Evolutionary conservation across 2,888 invertebrate species (phyloP), one percentile per base, ranked within the genome.

Genomic region (Escarpia spicata): DNA sequence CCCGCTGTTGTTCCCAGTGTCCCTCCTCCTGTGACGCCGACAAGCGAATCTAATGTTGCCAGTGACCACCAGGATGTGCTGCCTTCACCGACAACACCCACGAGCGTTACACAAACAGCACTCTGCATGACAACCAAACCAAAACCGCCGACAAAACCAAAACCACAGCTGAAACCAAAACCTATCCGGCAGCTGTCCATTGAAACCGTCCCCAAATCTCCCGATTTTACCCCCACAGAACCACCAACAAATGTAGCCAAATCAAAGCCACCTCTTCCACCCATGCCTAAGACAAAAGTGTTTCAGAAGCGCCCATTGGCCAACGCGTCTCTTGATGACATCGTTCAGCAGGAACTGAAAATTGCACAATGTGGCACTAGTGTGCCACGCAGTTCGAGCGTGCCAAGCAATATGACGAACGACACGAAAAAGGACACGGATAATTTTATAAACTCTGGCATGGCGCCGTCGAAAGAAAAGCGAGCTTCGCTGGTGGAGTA

Each of bases 131-230:
- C 75, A 75, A 75, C 75, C 12, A 92, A 92, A 43, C 91, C 93
- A 52, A 93, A 93, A 90, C 93, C 93, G 75, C 90, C 92, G 43
- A 75, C 95, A 92, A 94, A 94, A 91, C 95, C 95, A n/a, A 96
- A 96, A 92, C 96, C 96, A 52, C 92, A 92, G 8, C 44, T 95
- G 31, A 95, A 95, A 92, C 95, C 95, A 19, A 95, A 95, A 31
- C 92, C 92, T n/a, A 37, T 19, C 75, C 75, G 75, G 75, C 75
- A 75, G 6, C 26, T 26, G 26, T 75, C 75, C 19, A 75, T 26
- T 3, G 75, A 75, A 2, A 75, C 6, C 26, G 26, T 15, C 75
- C 75, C 75, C 75, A 75, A 75, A 75, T 75, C 75, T 75, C 75
- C 75, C 2, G 75, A 26, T 75, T 75, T 75, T 75, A 26, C 75